Evolutionary conservation across 2,113 vertebrate genomes (phyloP).

Genomic region (Grammomys surdaster): DNA sequence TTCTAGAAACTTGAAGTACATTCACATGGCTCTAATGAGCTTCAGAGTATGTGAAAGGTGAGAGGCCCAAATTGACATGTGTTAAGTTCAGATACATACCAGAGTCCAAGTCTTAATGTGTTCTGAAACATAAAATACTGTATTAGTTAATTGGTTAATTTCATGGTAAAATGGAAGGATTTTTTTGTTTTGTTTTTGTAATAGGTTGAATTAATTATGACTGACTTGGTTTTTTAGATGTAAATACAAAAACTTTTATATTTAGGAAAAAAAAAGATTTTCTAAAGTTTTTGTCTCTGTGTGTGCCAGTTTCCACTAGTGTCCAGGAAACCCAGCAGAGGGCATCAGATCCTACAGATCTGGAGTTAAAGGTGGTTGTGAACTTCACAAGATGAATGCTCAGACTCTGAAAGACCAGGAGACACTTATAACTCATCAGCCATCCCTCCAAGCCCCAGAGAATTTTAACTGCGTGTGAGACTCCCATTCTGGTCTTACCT

Average conservation of each 20-base stretch:
- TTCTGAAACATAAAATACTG: not conserved
- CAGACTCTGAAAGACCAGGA: not conserved
- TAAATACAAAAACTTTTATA: not conserved
- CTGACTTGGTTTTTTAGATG: not conserved
- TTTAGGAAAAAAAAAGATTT: not conserved
- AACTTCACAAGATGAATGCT: not conserved
- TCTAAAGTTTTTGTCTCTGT: not conserved
- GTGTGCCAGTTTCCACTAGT: not conserved
- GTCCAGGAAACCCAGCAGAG: not conserved
- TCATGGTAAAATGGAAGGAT: not conserved
- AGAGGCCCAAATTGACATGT: not conserved
- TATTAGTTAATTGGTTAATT: not conserved
- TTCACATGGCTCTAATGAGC: not conserved
- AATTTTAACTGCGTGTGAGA: not conserved
- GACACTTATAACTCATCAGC: not conserved
- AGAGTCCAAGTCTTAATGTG: not conserved
- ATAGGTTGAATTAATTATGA: not conserved
- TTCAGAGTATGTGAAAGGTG: not conserved
- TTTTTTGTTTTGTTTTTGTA: not conserved
- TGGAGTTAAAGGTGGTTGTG: not conserved
- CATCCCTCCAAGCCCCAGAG: not conserved
- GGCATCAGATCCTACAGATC: not conserved
- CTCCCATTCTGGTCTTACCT: not conserved
- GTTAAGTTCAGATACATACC: not conserved
- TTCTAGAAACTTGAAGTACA: not conserved